These are phyloP conservation scores for Strigamia transsilvanica DNA, from an alignment of 2,888 invertebrate genomes.

Conservation along the genomic window DNA sequence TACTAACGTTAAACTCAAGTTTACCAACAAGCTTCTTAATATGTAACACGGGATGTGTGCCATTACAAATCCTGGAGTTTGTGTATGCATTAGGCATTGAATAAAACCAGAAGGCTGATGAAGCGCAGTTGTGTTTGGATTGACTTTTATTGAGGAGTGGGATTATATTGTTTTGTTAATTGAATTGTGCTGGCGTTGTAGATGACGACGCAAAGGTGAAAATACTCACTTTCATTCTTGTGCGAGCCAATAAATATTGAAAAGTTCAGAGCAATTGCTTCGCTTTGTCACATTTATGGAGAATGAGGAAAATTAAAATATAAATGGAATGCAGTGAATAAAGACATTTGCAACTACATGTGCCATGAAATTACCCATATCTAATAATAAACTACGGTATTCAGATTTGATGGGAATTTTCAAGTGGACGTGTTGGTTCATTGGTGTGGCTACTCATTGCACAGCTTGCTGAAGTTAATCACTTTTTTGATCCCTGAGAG, in stretches of 20 bases:
- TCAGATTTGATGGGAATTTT: neutral
- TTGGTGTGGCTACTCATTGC: neutral
- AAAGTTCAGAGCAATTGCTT: neutral
- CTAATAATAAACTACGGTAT: neutral
- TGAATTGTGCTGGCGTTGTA: neutral
- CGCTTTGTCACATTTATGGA: conserved; percentile 3
- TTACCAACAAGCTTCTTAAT: no score
- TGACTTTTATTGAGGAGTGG: neutral
- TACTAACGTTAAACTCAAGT: no score
- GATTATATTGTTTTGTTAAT: neutral
- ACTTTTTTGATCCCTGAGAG: no score
- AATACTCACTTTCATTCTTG: conserved; percentile 2
- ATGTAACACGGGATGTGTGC: no score
- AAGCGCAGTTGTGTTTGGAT: no score
- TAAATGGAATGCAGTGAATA: neutral
- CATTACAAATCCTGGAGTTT: no score
- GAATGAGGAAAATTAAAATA: neutral
- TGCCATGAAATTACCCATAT: conserved; percentile 8
- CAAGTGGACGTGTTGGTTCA: neutral
- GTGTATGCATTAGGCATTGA: no score
- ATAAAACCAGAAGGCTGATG: no score
- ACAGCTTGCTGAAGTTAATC: neutral
- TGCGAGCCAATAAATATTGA: conserved; percentile 3
- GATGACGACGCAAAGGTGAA: neutral
- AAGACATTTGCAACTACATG: neutral